Evolutionary conservation across 2,113 vertebrate species (phyloP).

Genomic region (Gobio gobio): DNA sequence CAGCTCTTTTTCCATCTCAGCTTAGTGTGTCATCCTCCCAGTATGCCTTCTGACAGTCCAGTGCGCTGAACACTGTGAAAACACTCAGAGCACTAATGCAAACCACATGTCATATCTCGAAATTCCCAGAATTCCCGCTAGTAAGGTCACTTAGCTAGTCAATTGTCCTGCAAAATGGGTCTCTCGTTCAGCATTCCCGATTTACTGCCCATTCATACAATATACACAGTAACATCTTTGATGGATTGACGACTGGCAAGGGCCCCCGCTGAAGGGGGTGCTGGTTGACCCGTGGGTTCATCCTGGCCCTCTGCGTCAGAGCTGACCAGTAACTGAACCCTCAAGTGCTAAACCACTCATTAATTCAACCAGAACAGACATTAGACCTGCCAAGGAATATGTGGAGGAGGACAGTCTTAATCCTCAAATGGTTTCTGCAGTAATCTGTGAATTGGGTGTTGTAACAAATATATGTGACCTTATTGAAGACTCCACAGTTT

Average conservation of each 20-base stretch:
- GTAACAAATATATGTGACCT: not conserved
- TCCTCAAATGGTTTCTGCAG: not conserved
- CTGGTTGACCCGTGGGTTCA: slow-evolving; percentile 22
- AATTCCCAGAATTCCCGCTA: slow-evolving; percentile 46
- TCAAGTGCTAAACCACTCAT: slow-evolving; percentile 22
- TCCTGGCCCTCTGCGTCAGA: slow-evolving; percentile 36
- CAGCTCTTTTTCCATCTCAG: slow-evolving; percentile 45
- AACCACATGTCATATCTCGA: slow-evolving; percentile 45
- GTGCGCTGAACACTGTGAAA: slow-evolving; percentile 4
- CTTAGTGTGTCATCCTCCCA: slow-evolving; percentile 40
- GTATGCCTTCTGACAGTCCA: not conserved
- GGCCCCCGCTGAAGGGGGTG: slow-evolving; percentile 23
- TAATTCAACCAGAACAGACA: slow-evolving; percentile 47
- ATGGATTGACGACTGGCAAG: slow-evolving; percentile 34
- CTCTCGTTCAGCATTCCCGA: slow-evolving; percentile 21
- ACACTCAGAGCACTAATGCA: slow-evolving; percentile 37
- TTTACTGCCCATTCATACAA: slow-evolving; percentile 36
- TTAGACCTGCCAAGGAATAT: not conserved
- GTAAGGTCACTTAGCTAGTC: slow-evolving; percentile 45
- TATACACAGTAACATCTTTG: slow-evolving; percentile 44
- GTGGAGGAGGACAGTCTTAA: slow-evolving; percentile 1
- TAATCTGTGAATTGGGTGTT: not conserved
- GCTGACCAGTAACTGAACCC: slow-evolving; percentile 40
- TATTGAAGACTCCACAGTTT: not conserved
- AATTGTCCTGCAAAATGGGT: slow-evolving; percentile 42